These are phyloP conservation scores for Scyliorhinus canicula DNA, from an alignment of 2,797 vertebrate species.

Conservation along the genomic window DNA sequence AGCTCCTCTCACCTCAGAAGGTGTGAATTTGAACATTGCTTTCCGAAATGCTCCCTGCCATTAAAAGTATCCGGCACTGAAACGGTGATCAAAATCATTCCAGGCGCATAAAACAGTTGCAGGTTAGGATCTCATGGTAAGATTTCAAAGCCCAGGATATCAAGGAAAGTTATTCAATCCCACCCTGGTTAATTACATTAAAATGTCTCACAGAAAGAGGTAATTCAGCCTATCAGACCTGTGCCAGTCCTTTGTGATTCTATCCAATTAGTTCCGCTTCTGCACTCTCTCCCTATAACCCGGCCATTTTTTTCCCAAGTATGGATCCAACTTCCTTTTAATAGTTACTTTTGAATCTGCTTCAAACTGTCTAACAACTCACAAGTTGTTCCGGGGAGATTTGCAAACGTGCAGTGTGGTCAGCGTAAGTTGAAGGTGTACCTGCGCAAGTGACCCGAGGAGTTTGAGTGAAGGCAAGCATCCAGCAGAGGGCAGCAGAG, in stretches of 20 bases:
- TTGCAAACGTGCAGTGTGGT: no score
- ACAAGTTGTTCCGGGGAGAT: no score
- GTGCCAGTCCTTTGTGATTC: neutral
- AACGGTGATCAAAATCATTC: neutral
- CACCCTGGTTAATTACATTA: neutral
- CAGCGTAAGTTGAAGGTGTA: no score
- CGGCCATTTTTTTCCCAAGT: neutral
- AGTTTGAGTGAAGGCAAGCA: no score
- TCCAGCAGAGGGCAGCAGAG: no score
- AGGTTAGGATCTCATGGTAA: neutral
- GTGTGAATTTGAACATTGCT: neutral
- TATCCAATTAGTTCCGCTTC: neutral
- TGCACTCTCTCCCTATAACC: neutral
- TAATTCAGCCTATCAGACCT: neutral
- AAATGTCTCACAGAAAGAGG: neutral
- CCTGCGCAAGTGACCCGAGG: no score
- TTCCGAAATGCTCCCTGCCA: neutral
- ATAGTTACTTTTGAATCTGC: neutral
- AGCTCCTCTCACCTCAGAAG: neutral
- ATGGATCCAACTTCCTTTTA: neutral
- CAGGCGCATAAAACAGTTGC: neutral
- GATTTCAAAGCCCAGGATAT: neutral
- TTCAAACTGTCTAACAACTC: no score
- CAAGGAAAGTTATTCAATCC: neutral
- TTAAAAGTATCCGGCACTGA: neutral